Evolutionary conservation across 2,113 vertebrate species (phyloP).

Genomic region (Montifringilla adamsi): DNA sequence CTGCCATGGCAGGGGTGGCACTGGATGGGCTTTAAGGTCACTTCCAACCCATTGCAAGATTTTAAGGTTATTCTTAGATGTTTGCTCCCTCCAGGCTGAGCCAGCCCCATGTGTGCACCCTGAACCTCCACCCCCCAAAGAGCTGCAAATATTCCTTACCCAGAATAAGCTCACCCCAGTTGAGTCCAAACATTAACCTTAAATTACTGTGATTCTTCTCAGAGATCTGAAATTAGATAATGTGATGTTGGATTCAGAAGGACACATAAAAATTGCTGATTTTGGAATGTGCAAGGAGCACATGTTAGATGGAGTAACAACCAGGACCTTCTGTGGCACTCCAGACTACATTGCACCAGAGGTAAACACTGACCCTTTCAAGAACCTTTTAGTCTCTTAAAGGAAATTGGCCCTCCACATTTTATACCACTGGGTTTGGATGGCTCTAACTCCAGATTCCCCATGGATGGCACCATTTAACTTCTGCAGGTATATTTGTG

Average conservation of each 20-base stretch:
- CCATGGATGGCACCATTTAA: neutral
- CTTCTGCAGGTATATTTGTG: neutral
- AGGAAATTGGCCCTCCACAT: neutral
- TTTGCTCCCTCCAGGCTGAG: neutral
- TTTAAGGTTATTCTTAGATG: neutral
- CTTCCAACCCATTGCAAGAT: neutral
- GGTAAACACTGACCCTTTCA: constrained; percentile 70
- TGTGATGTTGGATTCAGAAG: constrained; percentile 94
- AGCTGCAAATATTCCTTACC: neutral
- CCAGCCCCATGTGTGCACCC: rapidly evolving
- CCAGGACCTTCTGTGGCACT: constrained; percentile 96
- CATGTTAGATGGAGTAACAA: constrained; percentile 86
- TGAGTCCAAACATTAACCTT: neutral
- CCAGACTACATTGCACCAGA: constrained; percentile 98
- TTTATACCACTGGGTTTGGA: neutral
- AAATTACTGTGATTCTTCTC: constrained; percentile 13
- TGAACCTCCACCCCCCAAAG: rapidly evolving
- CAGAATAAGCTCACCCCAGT: neutral
- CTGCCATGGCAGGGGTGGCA: neutral
- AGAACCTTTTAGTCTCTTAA: neutral
- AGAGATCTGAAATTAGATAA: constrained; percentile 97
- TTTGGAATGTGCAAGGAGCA: constrained; percentile 99
- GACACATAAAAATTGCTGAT: constrained; percentile 97
- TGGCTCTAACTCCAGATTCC: neutral
- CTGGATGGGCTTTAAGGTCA: neutral